phyloP scores from a whole-genome alignment of 1,140 invertebrate genomes.

The Cydia pomonella region DNA sequence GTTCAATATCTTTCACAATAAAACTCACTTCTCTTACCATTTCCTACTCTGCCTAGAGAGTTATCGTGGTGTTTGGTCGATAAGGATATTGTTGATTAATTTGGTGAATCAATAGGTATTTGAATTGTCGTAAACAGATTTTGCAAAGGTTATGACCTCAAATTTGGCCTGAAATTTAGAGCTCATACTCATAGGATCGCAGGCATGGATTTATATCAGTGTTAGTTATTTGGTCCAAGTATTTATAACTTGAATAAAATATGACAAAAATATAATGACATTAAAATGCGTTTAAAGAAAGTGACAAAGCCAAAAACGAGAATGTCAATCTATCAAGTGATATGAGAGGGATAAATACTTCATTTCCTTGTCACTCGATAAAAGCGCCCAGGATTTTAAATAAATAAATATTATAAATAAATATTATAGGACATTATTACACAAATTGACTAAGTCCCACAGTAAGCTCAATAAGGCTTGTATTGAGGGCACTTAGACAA shows the following conservation, averaged over 20 bases:
- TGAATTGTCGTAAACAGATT: neutral
- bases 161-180: no score
- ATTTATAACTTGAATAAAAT: no score
- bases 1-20: slow-evolving; percentile 58
- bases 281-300: neutral
- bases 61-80: slow-evolving; percentile 36
- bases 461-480: no score
- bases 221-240: no score
- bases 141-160: no score
- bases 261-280: neutral
- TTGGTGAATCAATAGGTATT: neutral
- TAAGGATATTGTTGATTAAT: neutral
- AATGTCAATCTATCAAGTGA: neutral
- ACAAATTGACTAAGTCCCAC: no score
- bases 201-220: no score
- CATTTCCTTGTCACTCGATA: neutral
- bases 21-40: slow-evolving; percentile 56
- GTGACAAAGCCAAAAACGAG: neutral
- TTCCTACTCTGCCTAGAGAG: slow-evolving; percentile 66
- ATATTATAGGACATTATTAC: no score
- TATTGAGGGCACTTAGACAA: no score
- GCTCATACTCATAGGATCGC: no score
- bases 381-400: no score
- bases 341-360: neutral
- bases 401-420: no score